Evolutionary conservation across 2,113 vertebrate genomes (phyloP).

Genomic region (Anser cygnoides): DNA sequence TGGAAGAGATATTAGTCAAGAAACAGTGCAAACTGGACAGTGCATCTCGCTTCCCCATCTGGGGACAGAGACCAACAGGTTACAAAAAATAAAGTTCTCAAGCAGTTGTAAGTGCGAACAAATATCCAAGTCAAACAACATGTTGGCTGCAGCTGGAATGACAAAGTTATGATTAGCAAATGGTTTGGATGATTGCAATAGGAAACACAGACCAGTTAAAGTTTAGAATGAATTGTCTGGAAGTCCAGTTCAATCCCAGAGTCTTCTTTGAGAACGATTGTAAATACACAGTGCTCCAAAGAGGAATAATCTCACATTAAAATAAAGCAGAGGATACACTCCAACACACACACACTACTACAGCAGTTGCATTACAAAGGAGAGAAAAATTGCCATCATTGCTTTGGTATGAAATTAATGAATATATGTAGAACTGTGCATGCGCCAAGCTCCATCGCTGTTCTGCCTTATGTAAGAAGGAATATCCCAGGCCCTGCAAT

Average conservation of each 20-base stretch:
- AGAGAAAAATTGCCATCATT: neutral
- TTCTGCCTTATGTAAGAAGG: fast-evolving
- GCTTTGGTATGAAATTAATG: fast-evolving
- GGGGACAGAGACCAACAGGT: conserved; percentile 74
- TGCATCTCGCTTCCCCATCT: conserved; percentile 71
- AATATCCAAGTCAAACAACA: conserved; percentile 71
- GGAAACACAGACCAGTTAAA: conserved; percentile 54
- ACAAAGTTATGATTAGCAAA: conserved; percentile 67
- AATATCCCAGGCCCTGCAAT: fast-evolving
- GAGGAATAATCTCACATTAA: neutral
- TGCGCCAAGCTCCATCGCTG: fast-evolving
- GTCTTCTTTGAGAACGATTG: neutral
- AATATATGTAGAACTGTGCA: fast-evolving
- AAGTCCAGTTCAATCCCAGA: neutral
- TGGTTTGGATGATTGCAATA: conserved; percentile 16
- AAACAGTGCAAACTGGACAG: conserved; percentile 55
- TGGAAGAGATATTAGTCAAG: conserved; percentile 62
- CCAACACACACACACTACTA: fast-evolving
- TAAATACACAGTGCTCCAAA: fast-evolving
- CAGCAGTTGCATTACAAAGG: neutral
- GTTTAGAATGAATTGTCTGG: neutral
- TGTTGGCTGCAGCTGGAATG: conserved; percentile 71
- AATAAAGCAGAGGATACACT: fast-evolving
- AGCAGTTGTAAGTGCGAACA: conserved; percentile 74
- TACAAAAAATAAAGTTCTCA: conserved; percentile 67